A percentile compares a stretch with the other conserved stretches of the same genome.
Evolutionary conservation across 2,113 vertebrate species (phyloP).

Genomic region (Microcebus murinus): DNA sequence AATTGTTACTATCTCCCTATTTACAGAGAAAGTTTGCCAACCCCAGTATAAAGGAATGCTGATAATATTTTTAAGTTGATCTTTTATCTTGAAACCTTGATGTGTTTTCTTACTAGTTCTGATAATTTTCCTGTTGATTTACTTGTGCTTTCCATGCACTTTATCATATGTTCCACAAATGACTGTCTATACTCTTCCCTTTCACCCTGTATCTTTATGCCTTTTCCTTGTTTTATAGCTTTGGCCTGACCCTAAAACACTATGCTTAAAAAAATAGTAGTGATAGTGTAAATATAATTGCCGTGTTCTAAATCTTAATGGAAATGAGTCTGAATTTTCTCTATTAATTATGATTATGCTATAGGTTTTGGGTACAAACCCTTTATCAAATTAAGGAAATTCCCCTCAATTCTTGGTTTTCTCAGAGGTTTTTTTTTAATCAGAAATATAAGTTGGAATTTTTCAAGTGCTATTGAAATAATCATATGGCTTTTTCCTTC

Average conservation of each 20-base stretch:
- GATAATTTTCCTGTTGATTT: background rate
- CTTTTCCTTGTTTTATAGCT: background rate
- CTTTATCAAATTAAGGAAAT: background rate
- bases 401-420: background rate
- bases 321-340: background rate
- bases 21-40: background rate
- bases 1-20: background rate
- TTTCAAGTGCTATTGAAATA: background rate
- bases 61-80: background rate
- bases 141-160: background rate
- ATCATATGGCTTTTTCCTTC: background rate
- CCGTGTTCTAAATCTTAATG: background rate
- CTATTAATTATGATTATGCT: background rate
- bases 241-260: background rate
- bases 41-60: background rate
- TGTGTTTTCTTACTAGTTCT: background rate
- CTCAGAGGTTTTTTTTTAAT: background rate
- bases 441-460: background rate
- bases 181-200: background rate
- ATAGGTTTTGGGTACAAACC: background rate
- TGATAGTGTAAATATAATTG: background rate
- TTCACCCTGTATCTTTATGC: background rate
- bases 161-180: background rate
- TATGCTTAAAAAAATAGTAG: background rate
- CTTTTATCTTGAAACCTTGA: background rate